Base-by-base conservation (phyloP, 2,888 invertebrate genomes). In the Acrocera orbiculus region DNA sequence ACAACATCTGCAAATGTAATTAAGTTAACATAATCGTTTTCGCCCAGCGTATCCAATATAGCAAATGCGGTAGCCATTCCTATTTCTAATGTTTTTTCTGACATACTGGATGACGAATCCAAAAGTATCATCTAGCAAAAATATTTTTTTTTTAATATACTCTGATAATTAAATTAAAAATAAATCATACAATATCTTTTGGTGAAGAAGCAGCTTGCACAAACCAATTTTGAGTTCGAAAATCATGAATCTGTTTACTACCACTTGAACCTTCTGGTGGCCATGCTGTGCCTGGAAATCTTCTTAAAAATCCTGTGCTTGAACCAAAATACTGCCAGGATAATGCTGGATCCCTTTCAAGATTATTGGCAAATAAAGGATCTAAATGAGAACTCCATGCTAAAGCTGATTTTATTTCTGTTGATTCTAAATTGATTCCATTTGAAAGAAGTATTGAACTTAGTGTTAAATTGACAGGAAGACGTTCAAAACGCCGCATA, bases 271-370 rank as follows among this genome's bases (percentile, higher is more conserved):
- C 77, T 58, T 77, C 76, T 16, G 81, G 80, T 13, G 82, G 82
- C 85, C 85, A 83, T 14, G 82, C 76, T 52, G 81, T 81, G 78
- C 93, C 95, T 56, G 96, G 98, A 65, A 83, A 98, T 50, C 90
- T 74, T 48, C 96, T 67, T 58, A 96, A 73, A 61, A 95, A 95
- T 31, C 98, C 98, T 2, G 77, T 69, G n/a, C 90, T 80, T 34
- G 92, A 90, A 32, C 96, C 93, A 62, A 90, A 98, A 64, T 92
- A 93, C 64, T 98, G 98, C 90, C 95, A 98, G n/a, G 87, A 85
- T 26, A 93, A 66, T 2, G 83, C 78, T 1, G 89, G 83, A 62
- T 93, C 89, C 43, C 75, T 74, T 53, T 85, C 79, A 54, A 83
- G 82, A 65, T 95, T 95, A 54, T 80, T 80, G 46, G 75, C 74